phyloP scores from a whole-genome alignment of 2,113 vertebrate species.

The Festucalex cinctus region DNA sequence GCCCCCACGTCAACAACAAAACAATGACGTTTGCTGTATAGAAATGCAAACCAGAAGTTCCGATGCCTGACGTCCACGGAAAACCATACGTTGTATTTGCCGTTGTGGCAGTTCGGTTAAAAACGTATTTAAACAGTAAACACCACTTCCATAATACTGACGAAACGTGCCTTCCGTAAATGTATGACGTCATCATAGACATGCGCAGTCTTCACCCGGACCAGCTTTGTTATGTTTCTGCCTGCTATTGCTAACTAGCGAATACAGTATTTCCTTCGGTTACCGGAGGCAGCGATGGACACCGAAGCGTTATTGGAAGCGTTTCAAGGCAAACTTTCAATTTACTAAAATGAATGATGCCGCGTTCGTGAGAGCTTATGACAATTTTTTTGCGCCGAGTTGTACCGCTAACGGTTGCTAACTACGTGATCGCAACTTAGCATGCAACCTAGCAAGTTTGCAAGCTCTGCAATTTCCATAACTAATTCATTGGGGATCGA shows the following conservation, averaged over 20 bases:
- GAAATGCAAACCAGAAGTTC: slow-evolving; percentile 14
- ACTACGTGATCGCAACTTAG: slow-evolving; percentile 40
- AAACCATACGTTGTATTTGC: not conserved
- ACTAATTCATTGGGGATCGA: not conserved
- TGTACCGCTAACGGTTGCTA: slow-evolving; percentile 31
- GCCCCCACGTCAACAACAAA: slow-evolving; percentile 55
- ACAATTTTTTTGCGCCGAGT: not conserved
- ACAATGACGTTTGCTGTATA: slow-evolving; percentile 35
- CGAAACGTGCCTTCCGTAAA: not conserved
- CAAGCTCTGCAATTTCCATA: not conserved
- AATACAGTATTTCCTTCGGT: slow-evolving; percentile 58
- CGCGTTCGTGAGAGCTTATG: not conserved
- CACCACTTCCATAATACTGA: not conserved
- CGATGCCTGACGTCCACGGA: not conserved
- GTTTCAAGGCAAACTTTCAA: slow-evolving; percentile 78
- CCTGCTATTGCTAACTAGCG: slow-evolving; percentile 67
- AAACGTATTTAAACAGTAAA: not conserved
- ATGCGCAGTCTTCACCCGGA: slow-evolving; percentile 43
- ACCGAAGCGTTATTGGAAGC: slow-evolving; percentile 84
- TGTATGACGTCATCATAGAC: slow-evolving; percentile 24
- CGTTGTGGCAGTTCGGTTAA: not conserved
- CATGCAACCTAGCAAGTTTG: slow-evolving; percentile 1
- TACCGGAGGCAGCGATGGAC: slow-evolving; percentile 79
- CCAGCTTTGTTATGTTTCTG: slow-evolving; percentile 55
- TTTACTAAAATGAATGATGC: slow-evolving; percentile 1